Evolutionary conservation across 2,888 invertebrate genomes (phyloP), one percentile per base, ranked within the genome.

Genomic region (Campopleginae sp.): DNA sequence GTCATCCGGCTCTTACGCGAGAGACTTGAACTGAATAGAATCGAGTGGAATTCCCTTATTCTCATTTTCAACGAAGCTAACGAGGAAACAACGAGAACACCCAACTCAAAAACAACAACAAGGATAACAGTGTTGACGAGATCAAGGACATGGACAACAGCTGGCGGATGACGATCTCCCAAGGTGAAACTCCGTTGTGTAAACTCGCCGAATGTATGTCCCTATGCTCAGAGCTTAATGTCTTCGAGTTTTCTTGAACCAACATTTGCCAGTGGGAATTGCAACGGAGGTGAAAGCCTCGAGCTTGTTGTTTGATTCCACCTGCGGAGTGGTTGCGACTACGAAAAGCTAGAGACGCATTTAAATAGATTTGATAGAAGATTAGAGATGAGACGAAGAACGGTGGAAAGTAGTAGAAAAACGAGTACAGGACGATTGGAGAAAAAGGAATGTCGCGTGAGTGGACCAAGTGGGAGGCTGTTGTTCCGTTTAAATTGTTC

Each of bases 401-500:
- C 19, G 51, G n/a, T n/a, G n/a, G 2, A 27, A n/a, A 54, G 42
- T 58, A 68, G 33, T 5, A n/a, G 10, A 79, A 63, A 70, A 23
- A 48, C 31, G 44, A 6, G 17, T 8, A 10, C 31, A 46, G 71
- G 19, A 68, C 44, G 61, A 74, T 61, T 2, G 33, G 48, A 74
- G 33, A 46, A 46, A 68, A 61, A 78, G 54, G 44, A 63, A 46
- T 58, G 54, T 54, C 51, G 33, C 54, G 70, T 33, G 7, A 65
- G 12, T 19, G 33, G 27, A 48, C 42, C 2, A 63, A 75, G 23
- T 70, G 42, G 19, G 44, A 70, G n/a, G 51, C 58, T 38, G 71
- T 84, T 70, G 38, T 72, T 12, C 38, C 46, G 44, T 78, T 80
- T 74, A 72, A 77, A 80, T 82, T 51, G 82, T 58, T 77, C 48